Conservation (phyloP, 2,888 invertebrate genomes). For the Idaea biselata region DNA sequence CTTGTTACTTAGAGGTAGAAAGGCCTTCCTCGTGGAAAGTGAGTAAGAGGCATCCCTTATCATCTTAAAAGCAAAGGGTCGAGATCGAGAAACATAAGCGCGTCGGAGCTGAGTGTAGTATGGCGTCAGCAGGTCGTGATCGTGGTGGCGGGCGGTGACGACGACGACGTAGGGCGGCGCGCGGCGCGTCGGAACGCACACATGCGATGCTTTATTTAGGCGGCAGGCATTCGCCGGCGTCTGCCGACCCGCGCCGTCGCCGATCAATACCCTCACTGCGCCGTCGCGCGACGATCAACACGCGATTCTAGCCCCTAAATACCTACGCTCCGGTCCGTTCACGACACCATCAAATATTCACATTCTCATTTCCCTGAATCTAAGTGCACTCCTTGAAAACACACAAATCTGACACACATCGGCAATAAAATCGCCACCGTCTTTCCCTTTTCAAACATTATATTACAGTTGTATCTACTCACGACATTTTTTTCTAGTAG, state of each 20-base stretch:
- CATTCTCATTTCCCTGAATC: slow-evolving; percentile 69
- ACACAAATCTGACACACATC: slow-evolving; percentile 30
- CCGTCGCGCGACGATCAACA: slow-evolving; percentile 70
- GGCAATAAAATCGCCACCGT: not conserved
- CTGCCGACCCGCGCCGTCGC: slow-evolving; percentile 65
- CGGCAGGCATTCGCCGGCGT: slow-evolving; percentile 75
- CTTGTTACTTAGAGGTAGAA: too few relatives aligned
- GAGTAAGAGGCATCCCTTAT: not conserved
- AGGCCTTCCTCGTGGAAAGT: not conserved
- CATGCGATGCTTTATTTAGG: slow-evolving; percentile 79
- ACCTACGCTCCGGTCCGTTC: slow-evolving; percentile 51
- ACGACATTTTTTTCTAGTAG: not conserved
- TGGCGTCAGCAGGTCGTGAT: slow-evolving; percentile 33
- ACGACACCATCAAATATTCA: slow-evolving; percentile 78
- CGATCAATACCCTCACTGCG: slow-evolving; percentile 79
- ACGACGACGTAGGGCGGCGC: slow-evolving; percentile 62
- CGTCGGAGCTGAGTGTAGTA: slow-evolving; percentile 23
- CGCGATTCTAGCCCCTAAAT: slow-evolving; percentile 69
- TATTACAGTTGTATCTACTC: not conserved
- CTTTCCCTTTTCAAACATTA: not conserved
- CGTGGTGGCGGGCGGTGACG: slow-evolving; percentile 34
- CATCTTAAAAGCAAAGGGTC: not conserved
- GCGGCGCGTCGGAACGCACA: slow-evolving; percentile 47
- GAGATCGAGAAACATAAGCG: not conserved
- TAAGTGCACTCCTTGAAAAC: slow-evolving; percentile 44